phyloP scores from a whole-genome alignment of 2,888 invertebrate species.

The Napeogenes sylphis region DNA sequence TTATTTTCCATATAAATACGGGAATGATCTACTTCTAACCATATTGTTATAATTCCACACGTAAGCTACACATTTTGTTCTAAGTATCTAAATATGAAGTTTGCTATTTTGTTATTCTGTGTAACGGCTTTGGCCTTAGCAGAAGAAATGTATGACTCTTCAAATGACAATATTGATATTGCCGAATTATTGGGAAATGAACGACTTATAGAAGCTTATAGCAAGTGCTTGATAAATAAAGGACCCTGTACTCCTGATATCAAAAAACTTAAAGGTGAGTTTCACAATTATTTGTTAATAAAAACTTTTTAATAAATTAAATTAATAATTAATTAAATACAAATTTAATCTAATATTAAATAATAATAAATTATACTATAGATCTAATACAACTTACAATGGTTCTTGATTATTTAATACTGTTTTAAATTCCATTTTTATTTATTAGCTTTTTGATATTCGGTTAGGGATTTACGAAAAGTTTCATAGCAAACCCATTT shows the following conservation, averaged over 20 bases:
- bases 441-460: conserved; percentile 8
- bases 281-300: neutral
- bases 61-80: conserved; percentile 9
- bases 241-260: conserved; percentile 85
- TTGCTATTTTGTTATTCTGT: conserved; percentile 37
- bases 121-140: conserved; percentile 43
- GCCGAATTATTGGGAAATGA: conserved; percentile 82
- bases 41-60: conserved; percentile 16
- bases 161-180: conserved; percentile 81
- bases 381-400: too few species aligned
- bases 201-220: conserved; percentile 81
- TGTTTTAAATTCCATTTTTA: too few species aligned
- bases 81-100: conserved; percentile 13
- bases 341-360: too few species aligned
- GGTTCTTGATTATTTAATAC: too few species aligned
- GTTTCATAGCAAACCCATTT: conserved; percentile 76
- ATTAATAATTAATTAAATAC: neutral
- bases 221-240: conserved; percentile 81
- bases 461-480: conserved; percentile 50
- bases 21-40: conserved; percentile 26
- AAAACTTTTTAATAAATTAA: neutral
- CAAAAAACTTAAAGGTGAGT: conserved; percentile 82
- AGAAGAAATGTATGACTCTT: conserved; percentile 76
- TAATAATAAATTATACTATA: too few species aligned
- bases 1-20: conserved; percentile 23